Conservation (phyloP, 1,140 invertebrate genomes). For the Cecropterus lyciades region DNA sequence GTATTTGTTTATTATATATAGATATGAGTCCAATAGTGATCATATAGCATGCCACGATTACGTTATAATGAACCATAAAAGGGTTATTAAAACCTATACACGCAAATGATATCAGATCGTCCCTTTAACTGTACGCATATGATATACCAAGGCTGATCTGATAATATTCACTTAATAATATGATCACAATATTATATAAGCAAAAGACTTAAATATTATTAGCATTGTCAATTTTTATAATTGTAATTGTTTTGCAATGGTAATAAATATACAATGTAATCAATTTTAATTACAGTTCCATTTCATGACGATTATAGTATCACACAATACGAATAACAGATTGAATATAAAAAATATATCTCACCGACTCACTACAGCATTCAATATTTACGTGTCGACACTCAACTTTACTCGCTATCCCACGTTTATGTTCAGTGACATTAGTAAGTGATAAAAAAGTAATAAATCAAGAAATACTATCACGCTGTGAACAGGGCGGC, state of each 20-base stretch:
- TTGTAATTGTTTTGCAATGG: no score
- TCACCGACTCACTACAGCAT: conserved; percentile 35
- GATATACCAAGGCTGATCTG: not conserved
- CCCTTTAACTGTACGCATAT: not conserved
- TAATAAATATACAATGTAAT: not conserved
- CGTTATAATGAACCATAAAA: conserved; percentile 2
- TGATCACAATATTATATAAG: not conserved
- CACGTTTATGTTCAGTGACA: conserved; percentile 24
- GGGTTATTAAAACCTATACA: not conserved
- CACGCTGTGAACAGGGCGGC: conserved; percentile 54
- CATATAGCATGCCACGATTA: conserved; percentile 11
- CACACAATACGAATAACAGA: not conserved
- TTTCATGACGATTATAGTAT: not conserved
- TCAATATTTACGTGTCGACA: conserved; percentile 8
- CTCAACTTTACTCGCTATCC: conserved; percentile 10
- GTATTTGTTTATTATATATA: not conserved
- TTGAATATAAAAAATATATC: conserved; percentile 15
- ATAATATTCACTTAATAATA: not conserved
- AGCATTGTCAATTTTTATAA: no score
- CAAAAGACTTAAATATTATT: not conserved
- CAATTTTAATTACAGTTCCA: not conserved
- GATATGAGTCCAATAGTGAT: not conserved
- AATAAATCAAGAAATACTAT: not conserved
- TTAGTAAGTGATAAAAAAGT: conserved; percentile 26
- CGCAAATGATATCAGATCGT: not conserved